Evolutionary conservation across 1,140 invertebrate genomes (phyloP), one percentile per base, ranked within the genome.

Genomic region (Neelides sp.): DNA sequence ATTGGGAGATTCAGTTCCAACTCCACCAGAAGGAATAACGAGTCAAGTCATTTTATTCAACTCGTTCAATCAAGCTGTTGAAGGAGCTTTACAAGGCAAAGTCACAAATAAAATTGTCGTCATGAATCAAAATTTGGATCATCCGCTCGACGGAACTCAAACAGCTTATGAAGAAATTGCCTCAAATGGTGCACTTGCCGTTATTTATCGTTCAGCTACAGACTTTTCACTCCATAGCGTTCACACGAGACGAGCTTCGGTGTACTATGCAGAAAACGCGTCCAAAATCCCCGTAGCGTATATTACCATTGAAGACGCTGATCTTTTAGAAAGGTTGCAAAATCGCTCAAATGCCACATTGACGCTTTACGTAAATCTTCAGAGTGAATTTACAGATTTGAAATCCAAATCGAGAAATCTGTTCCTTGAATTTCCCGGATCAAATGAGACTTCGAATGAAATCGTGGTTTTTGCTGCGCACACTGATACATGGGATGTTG

Each of bases 401-500:
- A 61, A 62, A 12, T 55, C 60, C 24, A 61, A 46, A 0, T 71
- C 70, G 0, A 61, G 70, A 43, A 73, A 73, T 61, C 65, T 67
- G 23, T 64, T 73, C 34, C 65, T 64, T 15, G 71, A 73, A 54
- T 64, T 70, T 19, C 54, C 45, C 24, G 71, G 71, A 4, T 50
- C 49, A 10, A n/a, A n/a, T n/a, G 54, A 64, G 39, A 55, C 58
- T 28, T 67, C 70, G 5, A 63, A 72, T 22, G 63, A 72, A 61
- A 58, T 72, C 15, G 70, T 76, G 2, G 46, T 76, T 15, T 62
- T 76, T 24, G 67, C 69, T 50, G 75, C 69, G 22, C 75, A 76
- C 57, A 53, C 73, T 15, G 75, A 76, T 61, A 68, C 65, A 42
- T 75, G 74, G 73, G 74, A 75, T 63, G 70, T 74, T 24, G 73